Conservation (phyloP, 2,888 invertebrate genomes). For the Sympetrum striolatum region DNA sequence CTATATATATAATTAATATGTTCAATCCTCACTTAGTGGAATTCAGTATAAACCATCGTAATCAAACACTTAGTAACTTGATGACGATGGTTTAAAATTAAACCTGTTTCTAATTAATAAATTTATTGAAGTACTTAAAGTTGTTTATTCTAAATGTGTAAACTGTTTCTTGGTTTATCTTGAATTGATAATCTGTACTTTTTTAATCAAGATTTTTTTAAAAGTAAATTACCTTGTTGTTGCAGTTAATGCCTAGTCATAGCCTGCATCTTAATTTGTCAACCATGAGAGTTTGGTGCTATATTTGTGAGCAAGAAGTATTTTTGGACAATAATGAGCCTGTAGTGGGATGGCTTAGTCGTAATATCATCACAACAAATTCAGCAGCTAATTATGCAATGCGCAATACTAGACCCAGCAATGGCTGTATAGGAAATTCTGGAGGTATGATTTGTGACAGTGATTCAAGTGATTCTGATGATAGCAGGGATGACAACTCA, state of each 20-base stretch:
- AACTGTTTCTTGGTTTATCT: background rate
- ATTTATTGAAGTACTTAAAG: background rate
- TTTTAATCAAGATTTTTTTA: background rate
- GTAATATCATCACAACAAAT: conserved; percentile 30
- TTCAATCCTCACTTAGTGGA: too few species aligned
- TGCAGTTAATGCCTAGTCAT: conserved; percentile 70
- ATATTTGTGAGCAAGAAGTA: conserved; percentile 83
- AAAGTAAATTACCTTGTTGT: conserved; percentile 49
- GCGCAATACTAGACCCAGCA: background rate
- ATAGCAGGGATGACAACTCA: conserved; percentile 60
- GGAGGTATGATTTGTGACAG: conserved; percentile 16
- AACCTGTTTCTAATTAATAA: too few species aligned
- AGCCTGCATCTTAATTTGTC: conserved; percentile 85
- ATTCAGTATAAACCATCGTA: too few species aligned
- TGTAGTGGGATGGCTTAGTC: conserved; percentile 50
- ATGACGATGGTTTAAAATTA: too few species aligned
- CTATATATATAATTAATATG: too few species aligned
- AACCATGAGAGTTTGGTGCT: conserved; percentile 88
- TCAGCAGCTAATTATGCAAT: conserved; percentile 1
- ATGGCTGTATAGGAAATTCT: conserved; percentile 16
- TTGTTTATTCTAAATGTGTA: background rate
- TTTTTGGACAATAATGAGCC: conserved; percentile 63
- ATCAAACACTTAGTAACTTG: too few species aligned
- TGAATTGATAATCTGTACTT: background rate
- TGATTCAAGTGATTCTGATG: conserved; percentile 60